Evolutionary conservation across 2,113 vertebrate genomes (phyloP).

Genomic region (Seriola dumerili): DNA sequence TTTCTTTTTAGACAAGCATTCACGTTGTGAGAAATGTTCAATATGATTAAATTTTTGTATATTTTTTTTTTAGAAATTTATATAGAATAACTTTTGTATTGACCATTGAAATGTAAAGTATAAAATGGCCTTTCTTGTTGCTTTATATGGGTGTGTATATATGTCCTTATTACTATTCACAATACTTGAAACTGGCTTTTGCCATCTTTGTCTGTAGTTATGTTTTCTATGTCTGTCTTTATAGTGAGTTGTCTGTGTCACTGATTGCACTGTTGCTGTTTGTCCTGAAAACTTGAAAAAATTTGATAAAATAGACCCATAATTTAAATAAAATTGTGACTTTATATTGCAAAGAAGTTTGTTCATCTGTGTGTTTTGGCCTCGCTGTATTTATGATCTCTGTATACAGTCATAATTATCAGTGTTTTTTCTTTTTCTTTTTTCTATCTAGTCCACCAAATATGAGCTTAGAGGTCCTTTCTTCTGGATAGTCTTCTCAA

Average conservation of each 20-base stretch:
- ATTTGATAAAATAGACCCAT: conserved; percentile 60
- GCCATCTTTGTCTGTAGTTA: neutral
- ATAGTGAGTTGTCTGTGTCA: conserved; percentile 18
- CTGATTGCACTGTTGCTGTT: conserved; percentile 68
- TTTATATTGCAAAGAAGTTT: conserved; percentile 1
- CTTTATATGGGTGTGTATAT: conserved; percentile 28
- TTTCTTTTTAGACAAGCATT: neutral
- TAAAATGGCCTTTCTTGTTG: conserved; percentile 8
- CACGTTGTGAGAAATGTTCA: neutral
- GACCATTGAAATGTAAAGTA: conserved; percentile 10
- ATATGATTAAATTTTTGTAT: neutral
- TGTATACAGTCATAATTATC: neutral
- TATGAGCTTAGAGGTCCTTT: too few species aligned
- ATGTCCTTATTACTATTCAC: neutral
- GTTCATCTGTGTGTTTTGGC: neutral
- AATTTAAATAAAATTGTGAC: conserved; percentile 66
- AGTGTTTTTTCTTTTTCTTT: neutral
- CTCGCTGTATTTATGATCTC: neutral
- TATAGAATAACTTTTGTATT: conserved; percentile 5
- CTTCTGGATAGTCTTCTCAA: too few species aligned
- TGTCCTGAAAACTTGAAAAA: conserved; percentile 79
- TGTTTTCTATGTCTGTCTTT: conserved; percentile 7
- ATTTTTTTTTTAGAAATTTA: conserved; percentile 48
- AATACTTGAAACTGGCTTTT: conserved; percentile 58
- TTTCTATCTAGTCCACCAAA: neutral